Evolutionary conservation across 2,113 vertebrate genomes (phyloP), one percentile per base, ranked within the genome.

Genomic region (Tupaia chinensis): DNA sequence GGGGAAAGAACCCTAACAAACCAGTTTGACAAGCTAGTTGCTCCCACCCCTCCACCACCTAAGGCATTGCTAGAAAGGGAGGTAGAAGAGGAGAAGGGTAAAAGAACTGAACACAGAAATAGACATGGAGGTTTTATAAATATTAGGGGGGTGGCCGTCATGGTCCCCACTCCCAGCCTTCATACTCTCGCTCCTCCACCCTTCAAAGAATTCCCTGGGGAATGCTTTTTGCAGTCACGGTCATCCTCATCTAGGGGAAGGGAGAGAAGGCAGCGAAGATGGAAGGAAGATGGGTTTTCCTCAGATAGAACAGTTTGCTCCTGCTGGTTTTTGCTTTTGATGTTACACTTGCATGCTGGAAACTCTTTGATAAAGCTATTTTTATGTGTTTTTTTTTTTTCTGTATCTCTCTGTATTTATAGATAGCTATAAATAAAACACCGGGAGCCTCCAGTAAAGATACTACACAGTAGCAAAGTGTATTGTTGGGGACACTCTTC

Each of bases 371-470:
- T 95, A 98, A 97, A 91, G 60, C 22, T 68, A 54, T 78, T 93
- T 94, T 78, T 80, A 68, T 95, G 91, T 96, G 68, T 95, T 97
- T 97, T 96, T 96, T 97, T 97, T 32, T 32, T 32, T 32, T 96
- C 74, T 96, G 89, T 97, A 97, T 96, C 95, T 96, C 90, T 93
- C 7, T 95, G 94, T 97, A 97, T 96, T 97, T 96, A 98, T 97
- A 97, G 97, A 96, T 89, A 95, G 77, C 97, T 97, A 97, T 97
- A 98, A 98, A 98, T 97, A 98, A 97, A 97, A 94, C 89, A 79
- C 63, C 77, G 60, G 44, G 93, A 74, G 89, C 65, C 58, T 25
- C 89, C 84, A 94, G 95, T 63, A 32, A 72, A 94, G 95, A 97
- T 92, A 88, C 34, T 73, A 95, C 95, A 97, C 87, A 97, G 97